A percentile compares a stretch with the other conserved stretches of the same genome.
Evolutionary conservation across 2,888 invertebrate genomes (phyloP).

Genomic region (Ophraella communa): DNA sequence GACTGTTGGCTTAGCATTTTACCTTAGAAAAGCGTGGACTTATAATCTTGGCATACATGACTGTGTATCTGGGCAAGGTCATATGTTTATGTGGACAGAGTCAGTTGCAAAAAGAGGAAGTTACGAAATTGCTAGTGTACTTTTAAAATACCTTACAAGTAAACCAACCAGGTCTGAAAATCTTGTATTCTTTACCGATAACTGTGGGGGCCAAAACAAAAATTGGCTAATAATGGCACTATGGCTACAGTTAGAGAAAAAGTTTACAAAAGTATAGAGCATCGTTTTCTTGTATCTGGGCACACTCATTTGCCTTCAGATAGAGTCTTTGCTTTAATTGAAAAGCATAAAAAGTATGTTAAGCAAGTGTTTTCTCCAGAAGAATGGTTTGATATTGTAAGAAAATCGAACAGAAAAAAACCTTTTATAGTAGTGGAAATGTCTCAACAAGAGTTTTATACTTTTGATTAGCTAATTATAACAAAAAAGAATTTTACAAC

Average conservation of each 20-base stretch:
- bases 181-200: conserved; percentile 12
- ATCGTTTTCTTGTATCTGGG: conserved; percentile 27
- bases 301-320: conserved; percentile 30
- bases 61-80: too few relatives aligned
- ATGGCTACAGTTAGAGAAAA: conserved; percentile 29
- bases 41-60: too few relatives aligned
- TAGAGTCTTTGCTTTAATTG: conserved; percentile 17
- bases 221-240: conserved; percentile 6
- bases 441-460: too few relatives aligned
- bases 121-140: too few relatives aligned
- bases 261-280: conserved; percentile 24
- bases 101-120: too few relatives aligned
- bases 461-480: too few relatives aligned
- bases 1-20: too few relatives aligned
- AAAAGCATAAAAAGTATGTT: conserved; percentile 16
- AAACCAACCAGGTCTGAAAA: background rate
- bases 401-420: background rate
- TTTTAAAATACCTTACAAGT: too few relatives aligned
- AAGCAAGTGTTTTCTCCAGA: conserved; percentile 12
- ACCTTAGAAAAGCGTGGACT: too few relatives aligned
- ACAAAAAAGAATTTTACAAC: too few relatives aligned
- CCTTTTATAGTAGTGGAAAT: background rate
- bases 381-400: background rate
- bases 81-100: too few relatives aligned
- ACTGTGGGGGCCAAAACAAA: conserved; percentile 15